A percentile compares a stretch with the other conserved stretches of the same genome.
Evolutionary conservation across 1,140 invertebrate genomes (phyloP).

Genomic region (Drosophila ananassae): DNA sequence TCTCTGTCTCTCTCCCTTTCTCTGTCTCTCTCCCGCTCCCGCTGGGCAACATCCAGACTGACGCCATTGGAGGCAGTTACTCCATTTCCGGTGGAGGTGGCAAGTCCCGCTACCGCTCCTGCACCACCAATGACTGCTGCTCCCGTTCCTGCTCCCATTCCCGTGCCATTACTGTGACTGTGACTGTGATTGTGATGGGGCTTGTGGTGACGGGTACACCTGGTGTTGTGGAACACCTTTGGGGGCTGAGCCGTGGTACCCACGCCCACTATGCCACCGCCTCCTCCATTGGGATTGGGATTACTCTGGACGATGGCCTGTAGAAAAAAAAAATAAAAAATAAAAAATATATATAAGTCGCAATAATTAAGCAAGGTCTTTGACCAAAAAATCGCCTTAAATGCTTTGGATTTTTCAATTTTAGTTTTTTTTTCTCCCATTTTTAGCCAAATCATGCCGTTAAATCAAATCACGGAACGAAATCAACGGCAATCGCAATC

Average conservation of each 20-base stretch:
- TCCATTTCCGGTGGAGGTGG: neutral
- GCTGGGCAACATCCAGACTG: constrained; percentile 33
- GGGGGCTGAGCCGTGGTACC: constrained; percentile 55
- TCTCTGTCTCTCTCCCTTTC: constrained; percentile 21
- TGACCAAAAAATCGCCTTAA: constrained; percentile 76
- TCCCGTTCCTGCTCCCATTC: neutral
- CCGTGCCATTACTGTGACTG: constrained; percentile 38
- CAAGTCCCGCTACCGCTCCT: neutral
- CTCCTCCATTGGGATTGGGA: constrained; percentile 62
- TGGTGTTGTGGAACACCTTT: constrained; percentile 80
- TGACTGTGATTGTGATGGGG: constrained; percentile 67
- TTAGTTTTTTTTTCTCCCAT: constrained; percentile 39
- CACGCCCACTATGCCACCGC: neutral
- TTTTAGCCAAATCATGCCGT: constrained; percentile 78
- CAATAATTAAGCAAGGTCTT: constrained; percentile 51
- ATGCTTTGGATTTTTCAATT: constrained; percentile 49
- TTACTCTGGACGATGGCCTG: constrained; percentile 74
- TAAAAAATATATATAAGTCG: constrained; percentile 1
- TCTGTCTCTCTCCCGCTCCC: constrained; percentile 26
- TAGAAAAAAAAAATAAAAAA: constrained; percentile 12
- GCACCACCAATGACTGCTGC: constrained; percentile 2
- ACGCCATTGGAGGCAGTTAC: neutral
- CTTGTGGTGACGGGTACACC: constrained; percentile 79
- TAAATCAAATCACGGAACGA: constrained; percentile 71
- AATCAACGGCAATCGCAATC: constrained; percentile 14